Evolutionary conservation across 1,140 invertebrate genomes (phyloP), one percentile per base, ranked within the genome.

Genomic region (Harpegnathos saltator): DNA sequence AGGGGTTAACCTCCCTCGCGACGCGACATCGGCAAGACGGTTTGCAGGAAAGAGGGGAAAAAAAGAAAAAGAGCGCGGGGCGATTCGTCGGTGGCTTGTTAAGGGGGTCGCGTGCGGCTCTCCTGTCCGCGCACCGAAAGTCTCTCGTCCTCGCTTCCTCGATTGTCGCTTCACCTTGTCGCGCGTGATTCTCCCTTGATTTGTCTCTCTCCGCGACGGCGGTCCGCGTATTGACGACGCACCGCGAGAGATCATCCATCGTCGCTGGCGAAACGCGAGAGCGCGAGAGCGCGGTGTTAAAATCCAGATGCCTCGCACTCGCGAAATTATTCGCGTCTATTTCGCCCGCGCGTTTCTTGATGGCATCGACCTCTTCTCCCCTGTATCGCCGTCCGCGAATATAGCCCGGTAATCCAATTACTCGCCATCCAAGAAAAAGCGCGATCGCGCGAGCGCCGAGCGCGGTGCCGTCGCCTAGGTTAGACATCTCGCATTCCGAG

Each of bases 41-140:
- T 83, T 86, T 74, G 73, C 86, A 85, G 29, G 24, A 59, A 14
- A 26, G 48, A n/a, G 56, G 54, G 68, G 50, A 38, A 85, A 82
- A n/a, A n/a, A n/a, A n/a, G n/a, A n/a, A n/a, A n/a, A n/a, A n/a
- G n/a, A n/a, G n/a, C n/a, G n/a, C n/a, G n/a, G n/a, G n/a, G n/a
- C 17, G 24, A 56, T 48, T 72, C 65, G 61, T n/a, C 54, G 52
- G 38, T 19, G 44, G 22, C 75, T 69, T 80, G 54, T 80, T 80
- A 80, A 52, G 14, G 0, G 38, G 0, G 3, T 44, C 38, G 3
- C 38, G 1, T 58, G 14, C n/a, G 44, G 44, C 38, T 29, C 15
- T 68, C 17, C 26, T 56, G 1, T 12, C 22, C 48, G 4, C 12
- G 11, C 52, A 33, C 38, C 22, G 38, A 33, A 69, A 54, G 19